Percentiles rank a stretch among this genome's conserved stretches.
Evolutionary conservation across 2,113 vertebrate species (phyloP).

Genomic region (Microtus montanus): DNA sequence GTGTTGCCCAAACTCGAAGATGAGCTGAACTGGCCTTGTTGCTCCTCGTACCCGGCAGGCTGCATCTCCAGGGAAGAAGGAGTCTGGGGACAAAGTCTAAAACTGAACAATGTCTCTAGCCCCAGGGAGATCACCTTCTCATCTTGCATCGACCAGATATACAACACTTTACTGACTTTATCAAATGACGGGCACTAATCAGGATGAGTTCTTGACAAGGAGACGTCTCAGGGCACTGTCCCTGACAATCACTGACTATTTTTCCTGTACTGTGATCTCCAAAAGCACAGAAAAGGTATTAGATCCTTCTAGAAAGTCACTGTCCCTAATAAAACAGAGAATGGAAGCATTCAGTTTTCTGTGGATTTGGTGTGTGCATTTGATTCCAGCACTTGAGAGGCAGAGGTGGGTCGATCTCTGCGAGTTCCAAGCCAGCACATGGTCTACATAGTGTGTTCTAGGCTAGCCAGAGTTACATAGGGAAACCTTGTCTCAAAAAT

Average conservation of each 20-base stretch:
- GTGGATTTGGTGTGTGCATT: not conserved
- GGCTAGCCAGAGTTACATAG: not conserved
- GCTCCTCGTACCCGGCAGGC: not conserved
- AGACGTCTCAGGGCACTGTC: not conserved
- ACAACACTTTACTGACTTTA: not conserved
- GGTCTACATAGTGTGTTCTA: not conserved
- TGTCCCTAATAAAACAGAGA: not conserved
- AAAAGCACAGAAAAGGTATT: not conserved
- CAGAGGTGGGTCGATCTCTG: not conserved
- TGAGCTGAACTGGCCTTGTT: not conserved
- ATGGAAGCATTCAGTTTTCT: conserved; percentile 1
- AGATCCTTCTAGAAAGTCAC: not conserved
- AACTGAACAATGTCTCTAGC: not conserved
- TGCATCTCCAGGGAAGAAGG: not conserved
- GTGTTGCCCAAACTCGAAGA: conserved; percentile 49
- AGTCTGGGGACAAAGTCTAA: not conserved
- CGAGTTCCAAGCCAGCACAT: not conserved
- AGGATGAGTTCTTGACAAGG: not conserved
- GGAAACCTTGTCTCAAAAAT: not conserved
- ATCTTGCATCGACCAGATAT: not conserved
- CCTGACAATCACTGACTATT: not conserved
- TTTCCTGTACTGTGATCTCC: not conserved
- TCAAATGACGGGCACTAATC: not conserved
- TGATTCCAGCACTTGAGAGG: not conserved
- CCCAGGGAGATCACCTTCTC: not conserved